phyloP scores from a whole-genome alignment of 64 coral and sea anemone species.

The Actinia tenebrosa region DNA sequence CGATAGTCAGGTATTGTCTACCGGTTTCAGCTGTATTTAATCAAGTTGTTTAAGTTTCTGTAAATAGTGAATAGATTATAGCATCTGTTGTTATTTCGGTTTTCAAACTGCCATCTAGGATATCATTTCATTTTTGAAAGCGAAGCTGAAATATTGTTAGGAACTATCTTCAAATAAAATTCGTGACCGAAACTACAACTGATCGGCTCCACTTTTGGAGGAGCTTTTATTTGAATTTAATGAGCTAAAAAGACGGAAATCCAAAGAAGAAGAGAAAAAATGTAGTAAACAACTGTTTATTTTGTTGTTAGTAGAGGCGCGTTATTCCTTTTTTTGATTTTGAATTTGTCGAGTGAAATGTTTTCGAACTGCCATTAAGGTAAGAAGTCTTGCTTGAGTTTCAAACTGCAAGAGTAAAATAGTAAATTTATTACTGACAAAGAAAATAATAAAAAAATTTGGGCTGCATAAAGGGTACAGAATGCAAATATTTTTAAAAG shows the following conservation, averaged over 20 bases:
- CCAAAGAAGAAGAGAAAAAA: background rate
- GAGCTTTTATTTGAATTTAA: background rate
- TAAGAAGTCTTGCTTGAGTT: too few species aligned
- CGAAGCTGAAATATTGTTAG: background rate
- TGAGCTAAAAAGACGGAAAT: background rate
- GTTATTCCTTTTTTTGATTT: background rate
- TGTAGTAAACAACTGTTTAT: background rate
- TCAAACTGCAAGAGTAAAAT: too few species aligned
- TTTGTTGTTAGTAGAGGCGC: background rate
- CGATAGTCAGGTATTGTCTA: background rate
- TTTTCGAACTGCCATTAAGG: too few species aligned
- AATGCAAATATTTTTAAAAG: too few species aligned
- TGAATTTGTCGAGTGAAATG: too few species aligned
- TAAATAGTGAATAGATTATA: constrained; percentile 3
- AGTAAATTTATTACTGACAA: too few species aligned
- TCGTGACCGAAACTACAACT: too few species aligned
- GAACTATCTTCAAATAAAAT: background rate
- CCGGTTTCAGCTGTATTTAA: background rate
- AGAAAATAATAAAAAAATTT: too few species aligned
- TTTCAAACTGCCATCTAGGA: background rate
- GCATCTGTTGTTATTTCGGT: background rate
- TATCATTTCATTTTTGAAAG: background rate
- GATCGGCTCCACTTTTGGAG: too few species aligned
- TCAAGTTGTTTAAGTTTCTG: background rate
- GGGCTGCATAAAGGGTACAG: too few species aligned